These are phyloP conservation scores for Gallinago media DNA, from an alignment of 2,113 vertebrate genomes.

Conservation along the genomic window DNA sequence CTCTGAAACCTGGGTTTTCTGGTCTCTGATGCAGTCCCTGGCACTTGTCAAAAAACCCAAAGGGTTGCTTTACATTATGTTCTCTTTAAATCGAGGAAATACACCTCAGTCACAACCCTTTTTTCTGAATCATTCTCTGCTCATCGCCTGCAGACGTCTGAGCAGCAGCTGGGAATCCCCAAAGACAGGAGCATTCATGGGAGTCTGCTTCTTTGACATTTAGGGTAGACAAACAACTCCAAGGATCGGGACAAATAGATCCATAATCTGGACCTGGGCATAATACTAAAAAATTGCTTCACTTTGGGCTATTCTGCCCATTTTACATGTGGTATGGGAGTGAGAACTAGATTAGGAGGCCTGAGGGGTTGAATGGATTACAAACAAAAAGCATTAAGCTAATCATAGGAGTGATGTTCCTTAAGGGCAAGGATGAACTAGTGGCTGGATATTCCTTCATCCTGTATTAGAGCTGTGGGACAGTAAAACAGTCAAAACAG, in stretches of 20 bases:
- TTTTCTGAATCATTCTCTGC: not conserved
- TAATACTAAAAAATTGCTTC: not conserved
- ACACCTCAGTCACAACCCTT: not conserved
- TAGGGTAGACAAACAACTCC: not conserved
- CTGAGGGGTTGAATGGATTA: not conserved
- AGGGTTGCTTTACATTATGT: not conserved
- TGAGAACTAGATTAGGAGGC: slow-evolving; percentile 28
- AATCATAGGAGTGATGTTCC: not conserved
- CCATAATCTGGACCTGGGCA: not conserved
- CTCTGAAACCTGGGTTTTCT: not conserved
- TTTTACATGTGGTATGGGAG: slow-evolving; percentile 1
- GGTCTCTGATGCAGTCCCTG: not conserved
- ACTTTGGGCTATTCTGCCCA: not conserved
- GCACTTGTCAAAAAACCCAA: not conserved
- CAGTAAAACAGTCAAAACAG: not conserved
- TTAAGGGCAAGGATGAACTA: slow-evolving; percentile 12
- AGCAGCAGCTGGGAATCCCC: slow-evolving; percentile 1
- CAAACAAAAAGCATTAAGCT: slow-evolving; percentile 25
- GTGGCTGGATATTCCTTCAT: not conserved
- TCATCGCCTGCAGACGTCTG: not conserved
- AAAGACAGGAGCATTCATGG: not conserved
- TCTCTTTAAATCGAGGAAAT: not conserved
- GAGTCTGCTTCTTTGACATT: slow-evolving; percentile 40
- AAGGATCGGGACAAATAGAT: not conserved
- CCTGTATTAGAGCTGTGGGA: not conserved